Evolutionary conservation across 2,888 invertebrate species (phyloP).

Genomic region (Netelia fuscicornis): DNA sequence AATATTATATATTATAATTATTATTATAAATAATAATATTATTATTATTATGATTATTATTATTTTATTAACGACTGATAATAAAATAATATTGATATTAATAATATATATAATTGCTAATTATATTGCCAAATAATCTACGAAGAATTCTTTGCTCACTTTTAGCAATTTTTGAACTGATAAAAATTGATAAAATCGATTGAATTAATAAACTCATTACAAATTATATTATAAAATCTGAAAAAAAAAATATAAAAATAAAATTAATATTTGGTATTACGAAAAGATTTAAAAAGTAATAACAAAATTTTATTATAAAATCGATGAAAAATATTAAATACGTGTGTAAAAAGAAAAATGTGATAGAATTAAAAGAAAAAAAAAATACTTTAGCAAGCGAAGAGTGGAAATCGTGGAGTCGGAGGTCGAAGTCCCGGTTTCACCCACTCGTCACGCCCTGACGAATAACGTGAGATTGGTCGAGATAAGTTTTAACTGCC

Average conservation of each 20-base stretch:
- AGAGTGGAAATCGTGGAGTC: constrained; percentile 57
- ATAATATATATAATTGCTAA: neutral
- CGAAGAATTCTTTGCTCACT: too few relatives aligned
- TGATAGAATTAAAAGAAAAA: neutral
- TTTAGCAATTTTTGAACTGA: too few relatives aligned
- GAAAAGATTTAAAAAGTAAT: too few relatives aligned
- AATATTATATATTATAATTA: too few relatives aligned
- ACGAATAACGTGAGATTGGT: constrained; percentile 76
- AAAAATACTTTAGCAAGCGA: constrained; percentile 16
- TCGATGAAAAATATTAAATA: constrained; percentile 27
- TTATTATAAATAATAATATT: neutral
- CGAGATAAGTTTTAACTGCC: constrained; percentile 76
- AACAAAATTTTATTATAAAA: too few relatives aligned
- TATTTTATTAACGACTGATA: too few relatives aligned
- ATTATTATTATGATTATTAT: constrained; percentile 20
- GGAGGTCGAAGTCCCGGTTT: constrained; percentile 60
- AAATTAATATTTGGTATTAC: too few relatives aligned
- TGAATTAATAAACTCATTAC: too few relatives aligned
- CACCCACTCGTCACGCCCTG: constrained; percentile 77
- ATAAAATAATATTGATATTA: constrained; percentile 15
- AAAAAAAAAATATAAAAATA: too few relatives aligned
- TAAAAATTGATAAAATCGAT: too few relatives aligned
- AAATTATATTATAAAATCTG: too few relatives aligned
- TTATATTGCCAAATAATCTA: neutral
- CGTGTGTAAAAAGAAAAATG: neutral